A percentile compares a stretch with the other conserved stretches of the same genome.
These are phyloP conservation scores for Philhelius pedissequus DNA, from an alignment of 2,888 invertebrate genomes.

Conservation along the genomic window DNA sequence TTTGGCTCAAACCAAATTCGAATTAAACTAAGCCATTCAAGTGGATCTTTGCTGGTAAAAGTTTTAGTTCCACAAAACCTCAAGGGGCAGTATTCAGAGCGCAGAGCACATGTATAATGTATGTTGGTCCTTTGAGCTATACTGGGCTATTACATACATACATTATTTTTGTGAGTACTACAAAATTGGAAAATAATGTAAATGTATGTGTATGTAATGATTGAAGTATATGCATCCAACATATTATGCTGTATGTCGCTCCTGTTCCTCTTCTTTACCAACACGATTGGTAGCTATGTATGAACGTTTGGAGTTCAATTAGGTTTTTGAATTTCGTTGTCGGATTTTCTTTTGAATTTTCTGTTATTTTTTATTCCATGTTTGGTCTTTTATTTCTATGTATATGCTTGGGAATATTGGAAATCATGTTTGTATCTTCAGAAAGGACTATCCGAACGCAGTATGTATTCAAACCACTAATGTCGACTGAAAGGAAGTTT, in stretches of 20 bases:
- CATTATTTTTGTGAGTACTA: background rate
- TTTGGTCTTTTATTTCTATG: constrained; percentile 1
- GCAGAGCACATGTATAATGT: background rate
- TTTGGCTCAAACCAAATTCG: constrained; percentile 57
- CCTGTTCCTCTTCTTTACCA: background rate
- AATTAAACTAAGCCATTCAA: constrained; percentile 62
- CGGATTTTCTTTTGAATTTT: constrained; percentile 30
- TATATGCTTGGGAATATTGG: constrained; percentile 11
- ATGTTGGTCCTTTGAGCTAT: constrained; percentile 6
- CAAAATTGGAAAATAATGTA: constrained; percentile 34
- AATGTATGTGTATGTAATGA: constrained; percentile 3
- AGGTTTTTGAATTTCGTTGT: constrained; percentile 53
- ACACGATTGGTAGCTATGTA: too few species aligned
- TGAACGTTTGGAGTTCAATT: constrained; percentile 47
- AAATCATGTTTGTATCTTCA: background rate
- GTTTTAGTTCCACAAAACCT: constrained; percentile 56
- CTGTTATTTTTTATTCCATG: constrained; percentile 1
- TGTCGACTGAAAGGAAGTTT: constrained; percentile 9
- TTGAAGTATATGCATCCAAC: background rate
- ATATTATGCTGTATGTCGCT: background rate
- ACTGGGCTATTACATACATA: background rate
- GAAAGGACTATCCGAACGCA: constrained; percentile 4
- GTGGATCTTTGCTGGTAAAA: constrained; percentile 56
- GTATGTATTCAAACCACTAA: constrained; percentile 34
- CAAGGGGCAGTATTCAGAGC: constrained; percentile 31